Base-by-base conservation (phyloP, 2,888 invertebrate species). In the Timema cristinae region DNA sequence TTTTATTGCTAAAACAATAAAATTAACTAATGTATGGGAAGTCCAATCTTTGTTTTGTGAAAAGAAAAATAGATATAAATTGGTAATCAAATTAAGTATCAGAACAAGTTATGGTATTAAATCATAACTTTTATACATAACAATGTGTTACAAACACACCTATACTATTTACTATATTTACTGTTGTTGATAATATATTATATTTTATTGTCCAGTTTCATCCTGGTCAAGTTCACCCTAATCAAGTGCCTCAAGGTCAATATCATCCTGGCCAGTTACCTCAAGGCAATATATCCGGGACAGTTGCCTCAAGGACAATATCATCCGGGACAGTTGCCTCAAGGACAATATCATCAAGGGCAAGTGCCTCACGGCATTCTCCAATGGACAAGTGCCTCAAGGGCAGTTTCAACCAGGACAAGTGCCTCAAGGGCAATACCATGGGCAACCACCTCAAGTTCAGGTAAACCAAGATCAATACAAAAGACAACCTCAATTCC, bases 141-240 rank as follows among this genome's bases (percentile, higher is more conserved):
- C 32, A 32, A 32, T 32, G 32, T 32, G 32, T 32, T 32, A 32
- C 32, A 32, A 32, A 32, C 32, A 32, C 32, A 32, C 32, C 32
- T 32, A 76, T 79, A 77, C 77, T 78, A 78, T 77, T 76, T 78
- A 75, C 77, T 78, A 75, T 75, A 75, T 63, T 66, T 63, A 48
- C 74, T 77, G 78, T 49, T 48, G 67, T 16, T 56, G n/a, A 51
- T 74, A 71, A 50, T 70, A 74, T 73, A 70, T 72, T 63, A 73
- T 63, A 66, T 54, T 59, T 49, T 49, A 68, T 69, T 49, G 66
- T 69, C 15, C 74, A 75, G 50, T 66, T 63, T 32, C 73, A 74
- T 52, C 74, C 72, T 69, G 73, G 51, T 69, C 75, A 79, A 77
- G 77, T 63, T 11, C 76, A 78, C 70, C 76, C 77, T 59, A 77